Evolutionary conservation across 2,113 vertebrate species (phyloP), one percentile per base, ranked within the genome.

Genomic region (Pollachius pollachius): DNA sequence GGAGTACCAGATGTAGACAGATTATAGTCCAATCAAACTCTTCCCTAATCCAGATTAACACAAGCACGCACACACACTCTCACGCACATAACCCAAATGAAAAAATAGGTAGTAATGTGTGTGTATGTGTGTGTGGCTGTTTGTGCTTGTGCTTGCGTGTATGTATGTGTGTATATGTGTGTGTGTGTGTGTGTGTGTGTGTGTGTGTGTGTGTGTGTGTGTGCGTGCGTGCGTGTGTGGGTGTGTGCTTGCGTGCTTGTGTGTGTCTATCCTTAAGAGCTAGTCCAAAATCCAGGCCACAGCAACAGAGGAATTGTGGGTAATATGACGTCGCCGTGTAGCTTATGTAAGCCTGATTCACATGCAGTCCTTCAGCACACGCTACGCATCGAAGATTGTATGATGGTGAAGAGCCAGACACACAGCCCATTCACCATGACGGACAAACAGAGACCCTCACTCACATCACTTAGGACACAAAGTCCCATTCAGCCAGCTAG

Each of bases 201-300:
- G 54, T 34, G 62, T 70, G 54, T 70, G 62, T 74, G 67, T 69
- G 66, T 65, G 62, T 37, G 27, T 72, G 30, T 18, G 2, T 52
- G 16, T 25, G 5, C 17, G 58, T 73, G 65, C 62, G 41, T 69
- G 19, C 52, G 17, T 67, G 58, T 68, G 21, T 67, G 62, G 13
- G 59, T 64, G 61, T 64, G 62, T 65, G 64, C 70, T 25, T 75
- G 54, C 17, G 54, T 57, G 54, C 17, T 1, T 57, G 54, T 57
- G 54, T 57, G 54, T 57, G 54, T 54, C 13, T 57, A 13, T 57
- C 54, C 54, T 57, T 57, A 16, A 17, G 54, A 30, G 25, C 11
- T n/a, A 19, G 34, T n/a, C 15, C 54, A 17, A 9, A 57, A 16
- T n/a, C 54, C 15, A 57, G 54, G 54, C 54, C 54, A 57, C 54